These are phyloP conservation scores for Oxyteleia sp. DNA, from an alignment of 2,888 invertebrate species.

Conservation along the genomic window DNA sequence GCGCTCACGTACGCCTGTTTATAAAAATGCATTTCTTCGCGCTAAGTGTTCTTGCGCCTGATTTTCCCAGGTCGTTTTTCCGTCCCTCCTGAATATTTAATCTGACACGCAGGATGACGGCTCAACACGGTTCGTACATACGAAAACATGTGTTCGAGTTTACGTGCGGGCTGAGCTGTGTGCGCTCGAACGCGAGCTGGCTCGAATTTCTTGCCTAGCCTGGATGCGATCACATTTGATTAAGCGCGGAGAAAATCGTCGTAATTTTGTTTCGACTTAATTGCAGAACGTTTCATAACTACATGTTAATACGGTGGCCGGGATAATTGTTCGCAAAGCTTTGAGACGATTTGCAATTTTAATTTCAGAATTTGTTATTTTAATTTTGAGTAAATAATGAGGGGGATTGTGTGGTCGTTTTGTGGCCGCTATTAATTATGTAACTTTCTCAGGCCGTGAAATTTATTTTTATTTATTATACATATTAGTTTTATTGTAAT, in stretches of 20 bases:
- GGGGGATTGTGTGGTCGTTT: constrained; percentile 14
- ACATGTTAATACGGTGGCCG: constrained; percentile 16
- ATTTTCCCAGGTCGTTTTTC: constrained; percentile 85
- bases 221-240: constrained; percentile 65
- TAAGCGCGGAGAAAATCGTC: constrained; percentile 67
- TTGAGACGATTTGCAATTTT: constrained; percentile 49
- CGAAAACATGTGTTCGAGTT: constrained; percentile 65
- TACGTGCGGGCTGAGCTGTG: constrained; percentile 46
- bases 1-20: constrained; percentile 57
- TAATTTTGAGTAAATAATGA: constrained; percentile 58
- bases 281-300: constrained; percentile 48
- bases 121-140: constrained; percentile 61
- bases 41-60: constrained; percentile 74
- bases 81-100: constrained; percentile 82
- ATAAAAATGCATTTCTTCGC: constrained; percentile 68
- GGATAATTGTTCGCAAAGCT: constrained; percentile 47
- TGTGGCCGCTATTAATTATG: constrained; percentile 19
- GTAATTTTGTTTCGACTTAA: constrained; percentile 64
- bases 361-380: constrained; percentile 57
- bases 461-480: constrained; percentile 12
- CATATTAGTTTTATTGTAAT: no score
- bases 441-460: constrained; percentile 38
- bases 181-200: constrained; percentile 53
- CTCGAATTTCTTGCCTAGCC: constrained; percentile 55
- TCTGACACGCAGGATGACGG: constrained; percentile 79